These are phyloP conservation scores for Grus americana DNA, from an alignment of 2,113 vertebrate genomes.

Conservation along the genomic window DNA sequence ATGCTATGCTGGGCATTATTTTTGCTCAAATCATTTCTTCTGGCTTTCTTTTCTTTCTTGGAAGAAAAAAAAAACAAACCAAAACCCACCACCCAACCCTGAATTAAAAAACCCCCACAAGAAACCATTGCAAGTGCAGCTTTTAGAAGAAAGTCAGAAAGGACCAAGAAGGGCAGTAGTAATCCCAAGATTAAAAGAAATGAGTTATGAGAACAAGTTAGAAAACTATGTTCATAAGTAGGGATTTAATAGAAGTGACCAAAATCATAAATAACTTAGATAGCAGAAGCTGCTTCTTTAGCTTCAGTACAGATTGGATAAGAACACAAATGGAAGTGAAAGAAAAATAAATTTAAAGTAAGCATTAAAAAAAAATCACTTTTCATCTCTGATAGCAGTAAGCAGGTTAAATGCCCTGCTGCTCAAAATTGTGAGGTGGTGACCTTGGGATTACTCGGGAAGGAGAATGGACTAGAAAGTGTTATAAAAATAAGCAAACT, in stretches of 20 bases:
- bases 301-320: neutral
- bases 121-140: neutral
- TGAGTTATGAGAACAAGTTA: neutral
- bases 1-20: neutral
- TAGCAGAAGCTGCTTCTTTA: conserved; percentile 9
- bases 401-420: conserved; percentile 15
- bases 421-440: neutral
- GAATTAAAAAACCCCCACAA: neutral
- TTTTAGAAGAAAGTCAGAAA: neutral
- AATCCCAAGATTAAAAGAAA: conserved; percentile 1
- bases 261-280: conserved; percentile 36
- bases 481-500: neutral
- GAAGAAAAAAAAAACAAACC: rapidly evolving
- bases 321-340: neutral
- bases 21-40: neutral
- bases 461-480: neutral
- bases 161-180: neutral
- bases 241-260: neutral
- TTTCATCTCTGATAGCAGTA: neutral
- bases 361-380: neutral
- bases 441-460: conserved; percentile 1
- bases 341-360: conserved; percentile 25
- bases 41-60: neutral
- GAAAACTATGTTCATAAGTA: neutral
- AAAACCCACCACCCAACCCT: neutral